These are phyloP conservation scores for Nycticryphes semicollaris DNA, from an alignment of 2,113 vertebrate species.

Conservation along the genomic window DNA sequence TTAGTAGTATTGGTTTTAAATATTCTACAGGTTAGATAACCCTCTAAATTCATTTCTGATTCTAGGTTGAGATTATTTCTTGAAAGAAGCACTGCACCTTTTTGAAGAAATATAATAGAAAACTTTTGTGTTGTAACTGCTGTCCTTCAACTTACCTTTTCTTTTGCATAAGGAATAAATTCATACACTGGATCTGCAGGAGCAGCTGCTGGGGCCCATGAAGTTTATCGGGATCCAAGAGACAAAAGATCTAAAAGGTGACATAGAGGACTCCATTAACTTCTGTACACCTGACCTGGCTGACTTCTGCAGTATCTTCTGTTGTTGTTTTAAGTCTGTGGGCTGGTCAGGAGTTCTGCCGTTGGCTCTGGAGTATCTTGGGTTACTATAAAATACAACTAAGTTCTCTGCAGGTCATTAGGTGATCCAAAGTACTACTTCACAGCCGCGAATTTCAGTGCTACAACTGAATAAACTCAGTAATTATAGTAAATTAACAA, in stretches of 20 bases:
- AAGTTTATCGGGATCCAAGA: constrained; percentile 85
- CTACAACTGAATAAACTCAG: neutral
- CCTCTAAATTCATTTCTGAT: neutral
- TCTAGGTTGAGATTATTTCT: neutral
- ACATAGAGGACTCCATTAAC: neutral
- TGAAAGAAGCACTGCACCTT: constrained; percentile 46
- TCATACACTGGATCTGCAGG: constrained; percentile 88
- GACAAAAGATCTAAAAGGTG: constrained; percentile 90
- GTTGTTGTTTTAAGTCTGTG: neutral
- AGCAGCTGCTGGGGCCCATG: constrained; percentile 82
- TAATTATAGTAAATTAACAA: neutral
- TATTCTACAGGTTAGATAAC: neutral
- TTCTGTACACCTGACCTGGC: neutral
- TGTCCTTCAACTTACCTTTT: constrained; percentile 30
- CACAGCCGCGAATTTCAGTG: neutral
- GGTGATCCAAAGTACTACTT: neutral
- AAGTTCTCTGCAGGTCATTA: neutral
- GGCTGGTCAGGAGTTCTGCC: neutral
- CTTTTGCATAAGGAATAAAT: constrained; percentile 84
- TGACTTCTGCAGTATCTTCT: neutral
- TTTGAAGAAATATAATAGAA: neutral
- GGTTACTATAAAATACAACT: neutral
- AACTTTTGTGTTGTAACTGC: neutral
- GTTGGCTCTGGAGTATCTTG: neutral
- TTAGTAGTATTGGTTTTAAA: neutral